Conservation (phyloP, 37 sponge, comb jelly and placozoan species). For the Haliclona indistincta region DNA sequence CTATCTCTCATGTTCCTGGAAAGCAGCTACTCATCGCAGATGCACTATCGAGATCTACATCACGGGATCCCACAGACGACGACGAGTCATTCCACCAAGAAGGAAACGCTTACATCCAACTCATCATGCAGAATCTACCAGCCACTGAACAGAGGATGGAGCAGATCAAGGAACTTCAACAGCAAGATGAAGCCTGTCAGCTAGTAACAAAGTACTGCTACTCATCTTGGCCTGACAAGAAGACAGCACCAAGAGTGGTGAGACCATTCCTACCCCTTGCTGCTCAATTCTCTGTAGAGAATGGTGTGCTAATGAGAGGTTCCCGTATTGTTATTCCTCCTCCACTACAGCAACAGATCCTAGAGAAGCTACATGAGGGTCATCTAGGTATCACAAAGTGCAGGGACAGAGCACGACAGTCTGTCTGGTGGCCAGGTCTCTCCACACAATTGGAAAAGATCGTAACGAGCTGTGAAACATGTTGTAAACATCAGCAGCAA, state of each 20-base stretch:
- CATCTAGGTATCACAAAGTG: conserved; percentile 47
- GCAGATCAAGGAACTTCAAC: conserved; percentile 11
- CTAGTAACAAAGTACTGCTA: conserved; percentile 1
- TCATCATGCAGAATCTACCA: conserved; percentile 5
- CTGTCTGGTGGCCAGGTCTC: conserved; percentile 55
- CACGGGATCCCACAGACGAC: conserved; percentile 38
- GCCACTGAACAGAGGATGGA: not conserved
- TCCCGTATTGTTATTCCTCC: conserved; percentile 23
- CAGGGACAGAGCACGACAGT: conserved; percentile 34
- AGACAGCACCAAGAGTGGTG: conserved; percentile 1
- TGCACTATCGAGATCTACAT: conserved; percentile 49
- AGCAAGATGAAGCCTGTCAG: conserved; percentile 8
- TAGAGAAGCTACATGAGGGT: conserved; percentile 25
- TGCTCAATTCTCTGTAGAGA: conserved; percentile 10
- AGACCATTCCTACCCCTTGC: conserved; percentile 5
- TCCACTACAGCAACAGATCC: not conserved
- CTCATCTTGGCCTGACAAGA: conserved; percentile 10
- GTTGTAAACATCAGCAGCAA: conserved; percentile 8
- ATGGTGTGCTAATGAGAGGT: conserved; percentile 18
- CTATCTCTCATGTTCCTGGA: conserved; percentile 48
- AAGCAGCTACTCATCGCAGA: conserved; percentile 50
- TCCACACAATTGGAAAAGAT: conserved; percentile 27
- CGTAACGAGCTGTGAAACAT: conserved; percentile 19
- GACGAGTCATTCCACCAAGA: conserved; percentile 17
- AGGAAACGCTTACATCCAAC: not conserved